A percentile compares a stretch with the other conserved stretches of the same genome.
These are phyloP conservation scores for Leuctra nigra DNA, from an alignment of 2,888 invertebrate genomes.

Conservation along the genomic window DNA sequence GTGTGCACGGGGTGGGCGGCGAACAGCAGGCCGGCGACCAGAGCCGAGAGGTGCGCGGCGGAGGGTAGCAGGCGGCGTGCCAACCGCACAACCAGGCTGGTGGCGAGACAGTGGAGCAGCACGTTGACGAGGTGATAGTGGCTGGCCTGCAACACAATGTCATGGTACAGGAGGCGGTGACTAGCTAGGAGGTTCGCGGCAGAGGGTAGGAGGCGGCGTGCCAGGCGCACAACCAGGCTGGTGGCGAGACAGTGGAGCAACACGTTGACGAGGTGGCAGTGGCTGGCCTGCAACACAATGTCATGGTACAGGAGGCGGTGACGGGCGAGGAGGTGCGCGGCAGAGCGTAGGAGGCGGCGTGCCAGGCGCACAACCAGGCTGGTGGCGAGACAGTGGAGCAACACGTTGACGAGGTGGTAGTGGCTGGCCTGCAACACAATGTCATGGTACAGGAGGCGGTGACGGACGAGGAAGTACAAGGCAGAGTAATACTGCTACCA, in stretches of 20 bases:
- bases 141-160: no score
- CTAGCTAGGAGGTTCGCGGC: constrained; percentile 33
- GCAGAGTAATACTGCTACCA: constrained; percentile 4
- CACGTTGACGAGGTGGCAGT: constrained; percentile 82
- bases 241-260: constrained; percentile 81
- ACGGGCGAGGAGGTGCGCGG: constrained; percentile 39
- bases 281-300: no score
- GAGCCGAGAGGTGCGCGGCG: constrained; percentile 25
- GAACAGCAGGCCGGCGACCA: constrained; percentile 75
- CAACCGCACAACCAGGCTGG: constrained; percentile 71
- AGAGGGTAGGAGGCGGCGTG: constrained; percentile 43
- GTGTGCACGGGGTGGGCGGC: constrained; percentile 95
- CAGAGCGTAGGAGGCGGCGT: constrained; percentile 39
- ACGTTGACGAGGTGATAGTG: constrained; percentile 85
- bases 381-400: constrained; percentile 80
- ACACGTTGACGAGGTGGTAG: constrained; percentile 79
- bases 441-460: constrained; percentile 62
- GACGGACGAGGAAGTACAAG: constrained; percentile 39
- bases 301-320: constrained; percentile 60
- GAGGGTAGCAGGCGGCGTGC: constrained; percentile 46
- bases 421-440: no score
- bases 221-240: constrained; percentile 70
- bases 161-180: constrained; percentile 63
- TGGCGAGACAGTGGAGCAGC: constrained; percentile 76
- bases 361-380: constrained; percentile 74